phyloP scores from a whole-genome alignment of 2,797 vertebrate species.

The Bovichtus variegatus region DNA sequence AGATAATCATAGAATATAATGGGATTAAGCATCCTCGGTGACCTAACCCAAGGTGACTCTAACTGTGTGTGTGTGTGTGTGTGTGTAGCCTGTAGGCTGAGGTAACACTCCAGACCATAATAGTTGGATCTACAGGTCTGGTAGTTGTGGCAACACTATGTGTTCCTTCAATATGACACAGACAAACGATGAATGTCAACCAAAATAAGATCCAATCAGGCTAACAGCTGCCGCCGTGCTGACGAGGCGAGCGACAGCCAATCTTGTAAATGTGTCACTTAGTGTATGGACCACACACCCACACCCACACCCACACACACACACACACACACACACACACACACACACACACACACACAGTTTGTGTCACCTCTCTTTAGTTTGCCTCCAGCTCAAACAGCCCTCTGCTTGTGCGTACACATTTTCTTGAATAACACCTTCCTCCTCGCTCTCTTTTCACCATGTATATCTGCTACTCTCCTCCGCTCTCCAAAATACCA shows the following conservation, averaged over 20 bases:
- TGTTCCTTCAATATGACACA: slow-evolving; percentile 23
- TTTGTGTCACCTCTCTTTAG: neutral
- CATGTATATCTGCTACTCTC: neutral
- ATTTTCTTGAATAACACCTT: slow-evolving; percentile 24
- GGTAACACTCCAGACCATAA: slow-evolving; percentile 48
- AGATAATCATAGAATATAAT: slow-evolving; percentile 25
- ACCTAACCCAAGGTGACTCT: slow-evolving; percentile 36
- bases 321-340: too few relatives aligned
- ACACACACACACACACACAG: neutral
- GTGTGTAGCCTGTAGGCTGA: slow-evolving; percentile 4
- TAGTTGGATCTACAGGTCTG: slow-evolving; percentile 51
- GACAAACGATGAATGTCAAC: slow-evolving; percentile 49
- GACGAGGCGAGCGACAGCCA: slow-evolving; percentile 14
- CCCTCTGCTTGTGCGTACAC: neutral
- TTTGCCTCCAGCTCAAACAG: slow-evolving; percentile 9
- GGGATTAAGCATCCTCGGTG: slow-evolving; percentile 36
- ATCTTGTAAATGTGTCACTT: slow-evolving; percentile 41
- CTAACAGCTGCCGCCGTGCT: slow-evolving; percentile 16
- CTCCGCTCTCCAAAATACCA: slow-evolving; percentile 11
- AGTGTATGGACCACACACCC: slow-evolving; percentile 39
- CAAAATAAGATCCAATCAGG: slow-evolving; percentile 37
- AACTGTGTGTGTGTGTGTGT: neutral
- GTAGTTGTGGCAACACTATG: slow-evolving; percentile 45
- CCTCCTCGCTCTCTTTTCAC: neutral
- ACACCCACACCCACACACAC: too few relatives aligned